Evolutionary conservation across 2,888 invertebrate genomes (phyloP), one percentile per base, ranked within the genome.

Genomic region (Lasioglossum pauxillum): DNA sequence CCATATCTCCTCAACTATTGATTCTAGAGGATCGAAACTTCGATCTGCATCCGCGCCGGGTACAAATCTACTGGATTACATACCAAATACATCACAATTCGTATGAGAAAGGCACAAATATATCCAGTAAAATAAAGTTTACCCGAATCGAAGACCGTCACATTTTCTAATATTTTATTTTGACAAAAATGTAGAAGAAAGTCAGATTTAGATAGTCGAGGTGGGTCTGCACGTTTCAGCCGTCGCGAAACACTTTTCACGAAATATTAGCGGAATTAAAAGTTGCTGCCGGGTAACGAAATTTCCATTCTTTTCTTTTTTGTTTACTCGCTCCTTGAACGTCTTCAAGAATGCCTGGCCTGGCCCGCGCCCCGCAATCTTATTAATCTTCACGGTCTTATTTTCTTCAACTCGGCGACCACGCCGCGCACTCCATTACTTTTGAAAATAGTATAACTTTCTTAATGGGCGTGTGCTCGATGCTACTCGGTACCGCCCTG

Each of bases 381-480:
- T 67, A 35, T 67, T 67, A 67, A 67, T 67, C 67, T 67, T 67
- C 35, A 67, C 35, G 35, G 67, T 67, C 10, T 67, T 35, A 35
- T 38, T 67, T 67, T 67, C 35, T 67, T 35, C 35, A 75, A 64
- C 64, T 64, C 64, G 64, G 5, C 64, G 64, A 64, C 64, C 64
- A 16, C 31, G 64, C 31, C 7, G 64, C 31, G 23, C 53, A 53
- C 38, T 53, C 23, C 53, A 35, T 57, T 74, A 46, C 46, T 49
- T 74, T 27, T 31, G 14, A 74, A 74, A 74, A 46, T 64, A 64
- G 64, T 64, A 64, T 64, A 64, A 64, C 64, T 64, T 64, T 64
- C 27, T n/a, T 23, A n/a, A 14, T 35, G 41, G 31, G 31, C 41
- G 78, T 53, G n/a, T 49, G 8, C 46, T 31, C 64, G 64, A 64